Base-by-base conservation (phyloP, 1,140 invertebrate species). In the Drosophila ironensis region DNA sequence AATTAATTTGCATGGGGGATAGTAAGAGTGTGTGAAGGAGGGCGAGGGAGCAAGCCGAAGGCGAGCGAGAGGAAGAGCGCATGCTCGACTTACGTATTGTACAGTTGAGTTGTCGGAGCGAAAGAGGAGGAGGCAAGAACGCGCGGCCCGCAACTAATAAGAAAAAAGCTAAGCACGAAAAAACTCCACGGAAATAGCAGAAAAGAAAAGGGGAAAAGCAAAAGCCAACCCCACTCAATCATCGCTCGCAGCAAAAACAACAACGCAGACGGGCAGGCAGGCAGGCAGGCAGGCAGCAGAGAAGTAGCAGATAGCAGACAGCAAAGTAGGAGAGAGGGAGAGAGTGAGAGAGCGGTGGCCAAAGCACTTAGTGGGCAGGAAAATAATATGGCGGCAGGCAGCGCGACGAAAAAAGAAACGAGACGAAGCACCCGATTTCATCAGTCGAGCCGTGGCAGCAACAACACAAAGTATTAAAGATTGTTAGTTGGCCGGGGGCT, bases 381-480 rank as follows among this genome's bases (percentile, higher is more conserved):
- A 84, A 86, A 78, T 84, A 84, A 84, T 84, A 84, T 84, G 78
- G 78, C 78, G 78, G 74, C 78, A 35, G 38, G 47, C 24, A 56
- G 17, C 16, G 16, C 30, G 37, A 44, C 30, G 56, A 17, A 20
- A 41, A 20, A 56, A 24, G 38, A 77, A 37, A 9, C 25, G 37
- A 50, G 52, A 46, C 52, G 46, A 70, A 46, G 45, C 25, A 28
- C 37, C 54, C 37, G 24, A 20, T 35, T 35, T 33, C 52, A 54
- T 54, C 57, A 37, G 56, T 59, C 45, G 48, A 56, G 54, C 19
- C 42, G 17, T 24, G 35, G 20, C 64, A 68, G 56, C 78, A 77
- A 61, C 68, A 70, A 60, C 61, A 82, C n/a, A n/a, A n/a, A n/a
- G n/a, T n/a, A n/a, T n/a, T n/a, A n/a, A n/a, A n/a, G n/a, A n/a